Conservation (phyloP, 2,888 invertebrate genomes). For the Euclidia mi region DNA sequence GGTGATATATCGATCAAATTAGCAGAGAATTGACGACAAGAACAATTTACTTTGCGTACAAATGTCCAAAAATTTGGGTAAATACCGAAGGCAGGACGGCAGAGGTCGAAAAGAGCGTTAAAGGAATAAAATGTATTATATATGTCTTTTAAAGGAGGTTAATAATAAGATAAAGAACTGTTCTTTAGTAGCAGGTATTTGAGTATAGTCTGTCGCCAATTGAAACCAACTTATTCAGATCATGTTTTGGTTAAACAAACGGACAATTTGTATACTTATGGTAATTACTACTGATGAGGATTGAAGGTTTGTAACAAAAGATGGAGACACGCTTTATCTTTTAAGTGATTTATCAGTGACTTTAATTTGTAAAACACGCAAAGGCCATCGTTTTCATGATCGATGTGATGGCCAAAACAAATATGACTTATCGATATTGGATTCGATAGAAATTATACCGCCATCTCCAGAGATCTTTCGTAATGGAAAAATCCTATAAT, state of each 20-base stretch:
- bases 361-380: too few species aligned
- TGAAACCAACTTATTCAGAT: not conserved
- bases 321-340: too few species aligned
- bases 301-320: too few species aligned
- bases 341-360: too few species aligned
- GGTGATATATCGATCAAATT: slow-evolving; percentile 37
- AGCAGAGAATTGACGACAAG: slow-evolving; percentile 24
- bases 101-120: slow-evolving; percentile 11
- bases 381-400: too few species aligned
- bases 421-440: too few species aligned
- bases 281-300: not conserved
- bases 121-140: slow-evolving; percentile 16
- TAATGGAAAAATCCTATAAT: too few species aligned
- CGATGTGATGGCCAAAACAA: too few species aligned
- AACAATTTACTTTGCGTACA: slow-evolving; percentile 17
- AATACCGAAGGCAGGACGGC: slow-evolving; percentile 1
- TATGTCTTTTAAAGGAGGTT: slow-evolving; percentile 15
- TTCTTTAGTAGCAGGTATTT: slow-evolving; percentile 13
- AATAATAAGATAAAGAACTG: slow-evolving; percentile 16
- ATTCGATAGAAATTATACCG: too few species aligned
- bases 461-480: too few species aligned
- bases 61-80: slow-evolving; percentile 16
- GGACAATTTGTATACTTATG: not conserved
- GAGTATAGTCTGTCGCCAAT: slow-evolving; percentile 4
- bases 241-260: not conserved